These are phyloP conservation scores for Papilio machaon DNA, from an alignment of 1,140 invertebrate species.

Conservation along the genomic window DNA sequence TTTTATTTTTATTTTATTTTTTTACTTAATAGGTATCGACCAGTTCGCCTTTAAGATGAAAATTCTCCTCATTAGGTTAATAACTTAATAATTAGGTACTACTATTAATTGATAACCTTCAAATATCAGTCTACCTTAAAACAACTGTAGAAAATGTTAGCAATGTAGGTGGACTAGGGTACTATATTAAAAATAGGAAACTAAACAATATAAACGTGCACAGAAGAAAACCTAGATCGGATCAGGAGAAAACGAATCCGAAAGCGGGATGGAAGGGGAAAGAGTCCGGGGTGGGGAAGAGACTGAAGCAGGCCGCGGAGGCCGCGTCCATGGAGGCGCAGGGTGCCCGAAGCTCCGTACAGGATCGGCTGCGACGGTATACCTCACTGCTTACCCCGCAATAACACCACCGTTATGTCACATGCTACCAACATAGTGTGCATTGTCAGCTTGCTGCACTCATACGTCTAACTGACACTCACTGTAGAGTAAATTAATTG, in stretches of 20 bases:
- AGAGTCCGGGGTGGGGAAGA: slow-evolving; percentile 60
- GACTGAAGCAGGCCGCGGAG: slow-evolving; percentile 65
- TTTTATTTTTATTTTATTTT: too few relatives aligned
- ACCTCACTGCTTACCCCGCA: background rate
- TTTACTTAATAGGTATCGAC: too few relatives aligned
- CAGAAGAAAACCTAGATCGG: slow-evolving; percentile 73
- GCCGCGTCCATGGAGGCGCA: slow-evolving; percentile 64
- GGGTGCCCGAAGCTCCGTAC: slow-evolving; percentile 50
- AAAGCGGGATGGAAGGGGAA: slow-evolving; percentile 67
- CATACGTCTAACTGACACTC: background rate
- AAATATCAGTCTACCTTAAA: too few relatives aligned
- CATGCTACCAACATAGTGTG: slow-evolving; percentile 10
- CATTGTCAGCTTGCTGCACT: slow-evolving; percentile 35
- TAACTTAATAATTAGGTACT: too few relatives aligned
- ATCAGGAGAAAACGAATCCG: slow-evolving; percentile 51
- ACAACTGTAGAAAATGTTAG: too few relatives aligned
- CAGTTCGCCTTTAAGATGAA: too few relatives aligned
- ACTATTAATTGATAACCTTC: too few relatives aligned
- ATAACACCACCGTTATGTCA: slow-evolving; percentile 3
- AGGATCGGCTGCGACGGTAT: slow-evolving; percentile 75
- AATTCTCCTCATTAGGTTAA: too few relatives aligned
- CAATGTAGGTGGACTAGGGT: too few relatives aligned
- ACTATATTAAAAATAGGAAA: background rate
- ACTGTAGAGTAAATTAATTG: background rate
- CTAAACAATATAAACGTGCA: slow-evolving; percentile 45